phyloP scores from a whole-genome alignment of 1,140 invertebrate species.

The Ips nitidus region DNA sequence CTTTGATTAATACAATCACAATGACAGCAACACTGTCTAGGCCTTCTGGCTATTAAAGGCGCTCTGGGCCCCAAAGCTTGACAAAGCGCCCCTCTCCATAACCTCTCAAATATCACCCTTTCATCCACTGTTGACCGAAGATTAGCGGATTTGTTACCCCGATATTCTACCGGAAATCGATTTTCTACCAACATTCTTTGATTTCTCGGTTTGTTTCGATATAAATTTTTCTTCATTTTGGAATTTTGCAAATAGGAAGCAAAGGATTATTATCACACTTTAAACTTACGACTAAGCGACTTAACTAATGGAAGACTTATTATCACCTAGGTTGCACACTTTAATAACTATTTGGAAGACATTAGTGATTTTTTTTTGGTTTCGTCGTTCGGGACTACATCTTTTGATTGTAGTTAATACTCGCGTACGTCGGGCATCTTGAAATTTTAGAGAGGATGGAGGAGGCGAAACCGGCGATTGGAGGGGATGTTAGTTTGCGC shows the following conservation, averaged over 20 bases:
- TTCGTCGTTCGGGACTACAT: conserved; percentile 5
- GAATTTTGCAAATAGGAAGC: conserved; percentile 22
- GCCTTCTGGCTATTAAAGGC: conserved; percentile 40
- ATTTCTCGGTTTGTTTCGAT: conserved; percentile 16
- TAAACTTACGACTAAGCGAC: conserved; percentile 7
- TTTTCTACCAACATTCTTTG: conserved; percentile 24
- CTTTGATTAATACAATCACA: conserved; percentile 52
- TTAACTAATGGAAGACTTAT: conserved; percentile 46
- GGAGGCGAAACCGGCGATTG: neutral
- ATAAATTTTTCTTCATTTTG: conserved; percentile 24
- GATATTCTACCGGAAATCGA: conserved; percentile 7
- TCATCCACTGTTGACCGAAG: conserved; percentile 55
- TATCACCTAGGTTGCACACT: conserved; percentile 15
- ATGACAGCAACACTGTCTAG: conserved; percentile 53
- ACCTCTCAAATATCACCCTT: conserved; percentile 60
- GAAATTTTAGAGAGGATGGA: neutral
- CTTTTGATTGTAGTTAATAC: conserved; percentile 12
- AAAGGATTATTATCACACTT: conserved; percentile 4
- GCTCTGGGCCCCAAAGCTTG: conserved; percentile 51
- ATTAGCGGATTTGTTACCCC: neutral
- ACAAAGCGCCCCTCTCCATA: conserved; percentile 63
- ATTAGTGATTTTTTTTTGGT: conserved; percentile 49
- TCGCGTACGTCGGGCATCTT: conserved; percentile 20
- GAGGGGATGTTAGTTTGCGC: conserved; percentile 24
- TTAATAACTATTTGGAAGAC: conserved; percentile 48